Conservation (phyloP, 2,113 vertebrate genomes). For the Lagopus muta region DNA sequence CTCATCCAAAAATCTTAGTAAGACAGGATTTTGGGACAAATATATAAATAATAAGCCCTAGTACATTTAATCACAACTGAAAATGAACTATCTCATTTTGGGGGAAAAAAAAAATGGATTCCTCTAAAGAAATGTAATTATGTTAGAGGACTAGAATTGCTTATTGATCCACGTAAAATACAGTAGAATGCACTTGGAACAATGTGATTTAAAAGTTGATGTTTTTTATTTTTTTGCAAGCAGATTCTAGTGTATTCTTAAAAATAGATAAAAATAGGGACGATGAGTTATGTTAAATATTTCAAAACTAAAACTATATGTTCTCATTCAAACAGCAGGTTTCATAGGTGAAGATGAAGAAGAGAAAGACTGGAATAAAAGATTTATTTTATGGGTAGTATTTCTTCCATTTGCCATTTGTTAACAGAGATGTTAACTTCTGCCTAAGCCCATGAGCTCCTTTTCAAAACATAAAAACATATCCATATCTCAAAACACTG, state of each 20-base stretch:
- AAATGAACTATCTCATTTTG: not conserved
- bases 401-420: not conserved
- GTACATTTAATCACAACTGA: not conserved
- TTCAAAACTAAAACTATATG: not conserved
- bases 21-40: not conserved
- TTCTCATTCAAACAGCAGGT: not conserved
- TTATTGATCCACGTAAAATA: not conserved
- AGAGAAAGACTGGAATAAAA: not conserved
- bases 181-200: not conserved
- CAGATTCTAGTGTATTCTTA: not conserved
- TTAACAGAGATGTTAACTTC: not conserved
- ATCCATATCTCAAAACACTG: not conserved
- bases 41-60: not conserved
- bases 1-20: not conserved
- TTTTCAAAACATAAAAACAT: not conserved
- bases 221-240: not conserved
- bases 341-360: not conserved
- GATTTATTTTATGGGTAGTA: not conserved
- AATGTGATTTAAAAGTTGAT: not conserved
- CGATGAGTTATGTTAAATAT: not conserved
- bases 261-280: not conserved
- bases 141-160: not conserved
- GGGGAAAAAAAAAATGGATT: not conserved
- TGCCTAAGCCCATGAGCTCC: fast-evolving
- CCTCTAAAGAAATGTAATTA: not conserved